Percentiles rank a stretch among this genome's conserved stretches.
Conservation (phyloP, 2,888 invertebrate genomes). For the Proisotoma minuta region DNA sequence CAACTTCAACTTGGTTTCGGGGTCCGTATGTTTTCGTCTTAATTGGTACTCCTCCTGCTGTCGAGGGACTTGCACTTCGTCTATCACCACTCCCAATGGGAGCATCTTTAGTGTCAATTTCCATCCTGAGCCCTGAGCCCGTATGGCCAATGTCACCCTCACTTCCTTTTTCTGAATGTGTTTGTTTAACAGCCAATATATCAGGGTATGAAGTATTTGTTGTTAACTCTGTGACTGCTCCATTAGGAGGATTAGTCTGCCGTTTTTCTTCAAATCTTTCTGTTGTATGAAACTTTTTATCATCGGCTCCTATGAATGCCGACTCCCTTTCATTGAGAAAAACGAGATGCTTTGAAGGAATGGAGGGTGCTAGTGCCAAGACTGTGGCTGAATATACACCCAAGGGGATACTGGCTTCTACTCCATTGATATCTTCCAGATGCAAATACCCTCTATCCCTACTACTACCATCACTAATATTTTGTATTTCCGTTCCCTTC, state of each 20-base stretch:
- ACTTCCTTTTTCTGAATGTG: neutral
- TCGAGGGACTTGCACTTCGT: slow-evolving; percentile 25
- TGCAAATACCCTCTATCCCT: slow-evolving; percentile 31
- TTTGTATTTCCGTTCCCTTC: slow-evolving; percentile 7
- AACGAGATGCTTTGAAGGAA: slow-evolving; percentile 17
- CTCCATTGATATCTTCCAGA: slow-evolving; percentile 34
- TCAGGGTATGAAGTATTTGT: neutral
- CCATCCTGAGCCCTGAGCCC: neutral
- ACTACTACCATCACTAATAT: slow-evolving; percentile 8
- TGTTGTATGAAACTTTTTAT: neutral
- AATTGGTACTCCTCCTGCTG: slow-evolving; percentile 29
- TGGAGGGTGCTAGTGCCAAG: slow-evolving; percentile 30
- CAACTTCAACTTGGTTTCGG: slow-evolving; percentile 46
- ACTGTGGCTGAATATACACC: slow-evolving; percentile 37
- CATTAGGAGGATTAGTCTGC: slow-evolving; percentile 7
- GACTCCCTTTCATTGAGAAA: slow-evolving; percentile 10
- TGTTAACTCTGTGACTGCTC: neutral
- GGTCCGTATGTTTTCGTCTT: slow-evolving; percentile 44
- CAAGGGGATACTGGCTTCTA: slow-evolving; percentile 38
- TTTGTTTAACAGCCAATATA: slow-evolving; percentile 9
- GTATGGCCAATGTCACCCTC: neutral
- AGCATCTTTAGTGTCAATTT: slow-evolving; percentile 5
- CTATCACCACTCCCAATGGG: slow-evolving; percentile 12
- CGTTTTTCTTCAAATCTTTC: neutral
- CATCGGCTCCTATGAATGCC: too few relatives aligned